phyloP scores from a whole-genome alignment of 2,113 vertebrate genomes.

The Oreochromis tanganicae region DNA sequence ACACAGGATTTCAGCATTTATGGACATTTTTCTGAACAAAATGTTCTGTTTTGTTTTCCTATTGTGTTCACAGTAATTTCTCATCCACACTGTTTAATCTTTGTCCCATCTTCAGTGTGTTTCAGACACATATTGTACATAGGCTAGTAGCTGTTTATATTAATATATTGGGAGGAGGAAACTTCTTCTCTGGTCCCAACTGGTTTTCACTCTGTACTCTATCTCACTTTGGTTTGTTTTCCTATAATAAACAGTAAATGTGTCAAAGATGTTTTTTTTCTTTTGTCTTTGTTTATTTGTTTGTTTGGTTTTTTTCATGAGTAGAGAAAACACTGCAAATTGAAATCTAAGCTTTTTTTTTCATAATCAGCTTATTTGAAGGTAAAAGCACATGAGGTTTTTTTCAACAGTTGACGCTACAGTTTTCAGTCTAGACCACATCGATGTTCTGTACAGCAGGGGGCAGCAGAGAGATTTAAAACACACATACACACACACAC shows the following conservation, averaged over 20 bases:
- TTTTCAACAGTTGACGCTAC: neutral
- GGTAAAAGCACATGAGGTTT: no score
- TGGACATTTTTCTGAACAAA: neutral
- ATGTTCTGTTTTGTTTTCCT: neutral
- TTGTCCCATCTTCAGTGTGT: neutral
- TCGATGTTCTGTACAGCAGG: neutral
- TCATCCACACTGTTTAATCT: neutral
- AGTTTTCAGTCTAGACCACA: neutral
- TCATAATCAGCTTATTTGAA: no score
- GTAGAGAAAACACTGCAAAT: neutral
- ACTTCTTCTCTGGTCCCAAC: constrained; percentile 6
- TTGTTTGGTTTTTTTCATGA: fast-evolving
- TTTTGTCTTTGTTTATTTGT: neutral
- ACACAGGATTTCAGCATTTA: neutral
- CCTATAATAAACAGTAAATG: constrained; percentile 30
- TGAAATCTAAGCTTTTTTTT: neutral
- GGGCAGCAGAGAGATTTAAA: neutral
- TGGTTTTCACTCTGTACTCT: constrained; percentile 24
- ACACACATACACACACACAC: neutral
- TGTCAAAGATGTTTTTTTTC: neutral
- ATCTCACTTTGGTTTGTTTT: neutral
- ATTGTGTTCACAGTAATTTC: neutral
- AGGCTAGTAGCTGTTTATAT: constrained; percentile 66
- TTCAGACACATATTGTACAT: constrained; percentile 54
- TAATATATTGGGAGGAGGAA: constrained; percentile 68